Evolutionary conservation across 2,113 vertebrate species (phyloP), one percentile per base, ranked within the genome.

Genomic region (Piprites chloris): DNA sequence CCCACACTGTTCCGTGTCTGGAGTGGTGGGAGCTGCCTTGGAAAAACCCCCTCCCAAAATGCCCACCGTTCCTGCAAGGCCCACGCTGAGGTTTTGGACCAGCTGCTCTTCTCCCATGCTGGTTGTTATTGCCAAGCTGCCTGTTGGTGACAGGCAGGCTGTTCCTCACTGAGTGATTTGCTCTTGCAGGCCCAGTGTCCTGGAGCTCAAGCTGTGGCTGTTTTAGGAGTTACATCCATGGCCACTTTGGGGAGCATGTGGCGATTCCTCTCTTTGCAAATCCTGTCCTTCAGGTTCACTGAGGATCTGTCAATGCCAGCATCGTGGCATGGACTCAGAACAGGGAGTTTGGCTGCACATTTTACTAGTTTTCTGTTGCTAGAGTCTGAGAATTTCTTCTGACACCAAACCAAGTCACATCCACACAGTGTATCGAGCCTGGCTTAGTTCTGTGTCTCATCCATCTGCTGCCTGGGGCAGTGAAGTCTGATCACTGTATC

Each of bases 141-240:
- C 80, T 68, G 80, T 41, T 63, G n/a, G 67, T 95, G 89, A 93
- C 91, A 93, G 83, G 44, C 94, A 68, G 84, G 87, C 91, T 93
- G 94, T 35, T 95, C 63, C 63, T 77, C 58, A 13, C 62, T 0
- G 18, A 53, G 22, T 74, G 22, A 19, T 93, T 91, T 53, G 87
- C 41, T 83, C 58, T 68, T 82, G 49, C 81, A 53, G 76, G 67
- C 81, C 12, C 2, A 0, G 15, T 32, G 66, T 35, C 83, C 28
- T 67, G 73, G 80, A 81, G 94, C 76, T 90, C 11, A 21, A 35
- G 59, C 76, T 9, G 24, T 32, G 39, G 46, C 56, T 91, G 89
- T 21, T 56, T 37, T n/a, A 35, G 71, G 74, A 69, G 28, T 37
- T 20, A 32, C 74, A 37, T 30, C 39, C n/a, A 41, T 19, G 16